These are phyloP conservation scores for Sebastes trivittatus DNA, from an alignment of 2,797 vertebrate species.

Conservation along the genomic window DNA sequence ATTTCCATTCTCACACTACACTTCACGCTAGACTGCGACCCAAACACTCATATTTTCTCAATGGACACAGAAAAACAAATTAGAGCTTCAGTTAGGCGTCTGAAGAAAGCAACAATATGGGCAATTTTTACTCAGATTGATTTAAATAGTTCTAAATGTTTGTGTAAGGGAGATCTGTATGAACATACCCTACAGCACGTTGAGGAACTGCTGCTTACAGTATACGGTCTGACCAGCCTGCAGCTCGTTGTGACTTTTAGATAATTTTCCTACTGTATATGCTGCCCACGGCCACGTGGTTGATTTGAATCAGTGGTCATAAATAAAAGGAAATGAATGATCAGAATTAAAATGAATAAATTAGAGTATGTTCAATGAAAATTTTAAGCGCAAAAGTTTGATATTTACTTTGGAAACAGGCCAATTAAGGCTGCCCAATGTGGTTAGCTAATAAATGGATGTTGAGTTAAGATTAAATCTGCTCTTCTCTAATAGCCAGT, in stretches of 20 bases:
- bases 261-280: constrained; percentile 5
- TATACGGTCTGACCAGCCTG: constrained; percentile 15
- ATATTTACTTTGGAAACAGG: not conserved
- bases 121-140: not conserved
- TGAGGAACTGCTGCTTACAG: constrained; percentile 17
- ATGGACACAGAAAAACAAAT: constrained; percentile 25
- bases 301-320: constrained; percentile 7
- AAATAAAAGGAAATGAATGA: not conserved
- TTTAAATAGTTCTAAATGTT: constrained; percentile 7
- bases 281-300: not conserved
- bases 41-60: constrained; percentile 40
- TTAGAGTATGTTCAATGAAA: not conserved
- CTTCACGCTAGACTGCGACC: constrained; percentile 39
- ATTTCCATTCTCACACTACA: constrained; percentile 64
- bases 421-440: not conserved
- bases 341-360: not conserved
- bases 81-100: not conserved
- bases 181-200: constrained; percentile 29
- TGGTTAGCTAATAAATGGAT: not conserved
- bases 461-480: not conserved
- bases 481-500: not conserved
- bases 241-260: constrained; percentile 41
- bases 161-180: constrained; percentile 7
- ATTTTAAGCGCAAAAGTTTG: not conserved
- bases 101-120: not conserved